Conservation (phyloP, 2,888 invertebrate genomes). For the Chironomus riparius region DNA sequence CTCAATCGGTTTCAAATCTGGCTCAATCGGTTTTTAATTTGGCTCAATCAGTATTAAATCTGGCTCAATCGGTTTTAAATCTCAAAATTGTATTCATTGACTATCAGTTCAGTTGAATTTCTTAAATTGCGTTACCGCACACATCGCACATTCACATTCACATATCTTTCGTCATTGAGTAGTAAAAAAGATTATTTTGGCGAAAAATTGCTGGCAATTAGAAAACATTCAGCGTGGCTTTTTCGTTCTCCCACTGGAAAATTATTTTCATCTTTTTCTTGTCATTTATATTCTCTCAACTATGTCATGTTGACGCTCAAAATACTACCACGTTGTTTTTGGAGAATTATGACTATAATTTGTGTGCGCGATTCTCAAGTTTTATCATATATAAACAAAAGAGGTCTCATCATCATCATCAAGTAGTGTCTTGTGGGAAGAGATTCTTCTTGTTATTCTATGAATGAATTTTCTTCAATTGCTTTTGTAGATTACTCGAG, state of each 20-base stretch:
- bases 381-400: too few relatives aligned
- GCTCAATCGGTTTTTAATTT: too few relatives aligned
- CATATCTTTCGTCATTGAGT: neutral
- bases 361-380: neutral
- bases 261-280: neutral
- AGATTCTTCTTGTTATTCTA: too few relatives aligned
- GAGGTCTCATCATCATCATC: too few relatives aligned
- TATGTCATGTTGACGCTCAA: too few relatives aligned
- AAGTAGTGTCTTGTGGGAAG: too few relatives aligned
- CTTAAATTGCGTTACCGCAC: neutral
- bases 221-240: neutral
- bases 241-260: neutral
- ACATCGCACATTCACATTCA: neutral
- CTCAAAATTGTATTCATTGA: neutral
- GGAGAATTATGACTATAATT: neutral
- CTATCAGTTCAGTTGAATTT: neutral
- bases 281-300: too few relatives aligned
- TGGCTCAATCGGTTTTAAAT: too few relatives aligned
- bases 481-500: too few relatives aligned
- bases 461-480: too few relatives aligned
- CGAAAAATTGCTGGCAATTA: constrained; percentile 2
- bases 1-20: too few relatives aligned
- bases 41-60: too few relatives aligned
- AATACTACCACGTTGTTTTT: neutral
- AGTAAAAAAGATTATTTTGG: neutral